phyloP scores from a whole-genome alignment of 1,140 invertebrate genomes.

The Helicoverpa zea region DNA sequence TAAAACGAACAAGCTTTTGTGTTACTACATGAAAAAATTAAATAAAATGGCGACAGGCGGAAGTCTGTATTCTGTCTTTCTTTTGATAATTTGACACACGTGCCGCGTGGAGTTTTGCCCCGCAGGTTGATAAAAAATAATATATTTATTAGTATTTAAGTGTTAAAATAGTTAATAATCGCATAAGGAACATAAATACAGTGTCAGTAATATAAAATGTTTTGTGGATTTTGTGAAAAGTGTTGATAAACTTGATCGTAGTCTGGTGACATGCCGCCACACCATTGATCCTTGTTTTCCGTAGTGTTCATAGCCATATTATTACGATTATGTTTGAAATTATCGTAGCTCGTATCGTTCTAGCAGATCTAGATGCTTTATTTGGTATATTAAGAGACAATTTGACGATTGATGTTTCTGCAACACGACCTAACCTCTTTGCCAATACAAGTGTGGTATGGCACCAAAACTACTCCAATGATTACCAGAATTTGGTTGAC shows the following conservation, averaged over 20 bases:
- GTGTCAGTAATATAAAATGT: constrained; percentile 60
- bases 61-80: constrained; percentile 81
- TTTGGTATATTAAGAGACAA: too few relatives aligned
- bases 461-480: background rate
- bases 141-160: constrained; percentile 65
- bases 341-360: too few relatives aligned
- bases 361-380: too few relatives aligned
- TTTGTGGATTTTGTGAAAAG: constrained; percentile 62
- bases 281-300: constrained; percentile 45
- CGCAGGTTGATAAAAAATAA: constrained; percentile 82
- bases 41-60: constrained; percentile 74
- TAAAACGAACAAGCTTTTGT: constrained; percentile 11
- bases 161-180: constrained; percentile 55
- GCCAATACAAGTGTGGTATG: constrained; percentile 30
- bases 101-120: constrained; percentile 86
- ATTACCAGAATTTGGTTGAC: background rate
- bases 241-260: constrained; percentile 54
- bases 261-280: constrained; percentile 61
- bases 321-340: too few relatives aligned
- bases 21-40: constrained; percentile 71
- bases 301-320: background rate
- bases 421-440: constrained; percentile 49
- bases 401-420: background rate
- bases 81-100: constrained; percentile 86
- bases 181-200: constrained; percentile 55